phyloP scores from a whole-genome alignment of 2,113 vertebrate species.

The Tilapia sparmanii region DNA sequence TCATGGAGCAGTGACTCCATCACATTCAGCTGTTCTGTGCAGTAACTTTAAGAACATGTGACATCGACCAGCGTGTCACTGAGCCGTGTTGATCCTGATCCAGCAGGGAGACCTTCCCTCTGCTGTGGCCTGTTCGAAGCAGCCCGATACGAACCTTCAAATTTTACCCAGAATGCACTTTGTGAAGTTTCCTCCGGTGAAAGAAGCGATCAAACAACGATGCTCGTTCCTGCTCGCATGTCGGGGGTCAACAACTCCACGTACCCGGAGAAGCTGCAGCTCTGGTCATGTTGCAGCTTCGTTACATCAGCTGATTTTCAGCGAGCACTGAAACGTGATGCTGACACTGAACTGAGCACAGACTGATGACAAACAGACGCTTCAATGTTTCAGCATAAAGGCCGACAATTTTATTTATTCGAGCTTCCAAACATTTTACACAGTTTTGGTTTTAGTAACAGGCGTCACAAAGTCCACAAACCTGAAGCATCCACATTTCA shows the following conservation, averaged over 20 bases:
- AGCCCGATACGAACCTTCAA: fast-evolving
- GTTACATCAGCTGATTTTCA: fast-evolving
- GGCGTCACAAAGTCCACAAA: fast-evolving
- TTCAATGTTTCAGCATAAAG: neutral
- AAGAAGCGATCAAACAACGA: fast-evolving
- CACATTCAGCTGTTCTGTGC: fast-evolving
- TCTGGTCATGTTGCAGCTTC: neutral
- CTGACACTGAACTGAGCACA: fast-evolving
- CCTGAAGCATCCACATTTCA: neutral
- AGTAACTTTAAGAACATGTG: fast-evolving
- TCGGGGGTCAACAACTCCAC: neutral
- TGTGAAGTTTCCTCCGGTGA: fast-evolving
- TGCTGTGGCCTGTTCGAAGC: fast-evolving
- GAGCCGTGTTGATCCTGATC: neutral
- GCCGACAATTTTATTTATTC: neutral
- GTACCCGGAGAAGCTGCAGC: fast-evolving
- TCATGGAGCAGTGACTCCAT: neutral
- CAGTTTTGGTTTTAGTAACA: neutral
- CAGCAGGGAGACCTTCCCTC: fast-evolving
- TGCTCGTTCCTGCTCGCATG: neutral
- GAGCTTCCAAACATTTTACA: neutral
- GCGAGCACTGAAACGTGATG: neutral
- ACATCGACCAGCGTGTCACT: fast-evolving
- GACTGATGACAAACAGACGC: neutral
- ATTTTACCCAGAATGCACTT: neutral